These are phyloP conservation scores for Akabosia matsudoensis DNA, from an alignment of 1,140 invertebrate genomes.

Conservation along the genomic window DNA sequence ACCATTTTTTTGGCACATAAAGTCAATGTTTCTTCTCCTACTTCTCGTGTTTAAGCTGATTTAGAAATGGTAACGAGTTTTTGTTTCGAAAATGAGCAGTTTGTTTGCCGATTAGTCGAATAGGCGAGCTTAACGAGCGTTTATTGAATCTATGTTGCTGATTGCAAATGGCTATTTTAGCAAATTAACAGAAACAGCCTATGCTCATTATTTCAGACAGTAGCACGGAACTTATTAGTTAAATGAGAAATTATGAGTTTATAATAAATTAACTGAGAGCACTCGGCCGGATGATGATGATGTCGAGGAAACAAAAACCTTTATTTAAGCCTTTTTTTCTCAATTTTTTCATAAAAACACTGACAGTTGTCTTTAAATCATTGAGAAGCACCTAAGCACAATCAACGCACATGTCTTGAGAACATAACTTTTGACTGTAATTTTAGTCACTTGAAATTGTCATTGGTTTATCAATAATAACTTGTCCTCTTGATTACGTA, in stretches of 20 bases:
- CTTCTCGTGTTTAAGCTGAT: no score
- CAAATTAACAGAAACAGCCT: not conserved
- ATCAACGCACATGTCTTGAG: no score
- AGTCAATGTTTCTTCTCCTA: no score
- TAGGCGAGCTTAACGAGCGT: no score
- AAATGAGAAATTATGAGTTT: constrained; percentile 20
- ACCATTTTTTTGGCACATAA: no score
- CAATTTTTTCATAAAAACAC: not conserved
- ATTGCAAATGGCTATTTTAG: not conserved
- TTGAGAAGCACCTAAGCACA: no score
- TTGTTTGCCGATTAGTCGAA: no score
- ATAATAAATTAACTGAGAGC: not conserved
- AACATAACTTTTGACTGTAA: not conserved
- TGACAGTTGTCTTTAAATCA: constrained; percentile 18
- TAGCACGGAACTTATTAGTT: not conserved
- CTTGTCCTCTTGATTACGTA: not conserved
- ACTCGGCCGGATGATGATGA: no score
- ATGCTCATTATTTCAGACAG: not conserved
- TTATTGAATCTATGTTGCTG: not conserved
- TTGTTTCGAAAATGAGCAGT: no score
- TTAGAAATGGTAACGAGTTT: no score
- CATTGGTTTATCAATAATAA: not conserved
- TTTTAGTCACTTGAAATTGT: not conserved
- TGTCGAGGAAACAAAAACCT: no score
- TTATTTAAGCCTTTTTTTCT: no score